A percentile compares a stretch with the other conserved stretches of the same genome.
phyloP scores from a whole-genome alignment of 2,888 invertebrate species.

The Horisme vitalbata region DNA sequence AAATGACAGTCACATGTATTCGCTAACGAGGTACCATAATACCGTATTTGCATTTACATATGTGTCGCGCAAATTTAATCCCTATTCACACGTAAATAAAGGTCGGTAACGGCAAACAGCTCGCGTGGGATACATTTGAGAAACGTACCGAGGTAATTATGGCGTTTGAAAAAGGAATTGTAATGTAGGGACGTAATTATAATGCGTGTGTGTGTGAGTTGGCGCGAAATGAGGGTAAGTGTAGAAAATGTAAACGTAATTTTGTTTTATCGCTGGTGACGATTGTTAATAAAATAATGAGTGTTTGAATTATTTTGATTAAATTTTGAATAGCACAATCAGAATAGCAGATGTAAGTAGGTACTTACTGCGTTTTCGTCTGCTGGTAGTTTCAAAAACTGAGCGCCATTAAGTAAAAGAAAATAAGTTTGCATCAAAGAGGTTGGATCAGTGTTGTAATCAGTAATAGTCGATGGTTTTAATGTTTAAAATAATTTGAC shows the following conservation, averaged over 20 bases:
- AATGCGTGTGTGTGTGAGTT: conserved; percentile 41
- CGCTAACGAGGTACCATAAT: conserved; percentile 68
- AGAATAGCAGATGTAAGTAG: too few relatives aligned
- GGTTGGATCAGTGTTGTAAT: too few relatives aligned
- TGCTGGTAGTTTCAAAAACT: too few relatives aligned
- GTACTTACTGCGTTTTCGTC: too few relatives aligned
- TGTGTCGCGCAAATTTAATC: conserved; percentile 45
- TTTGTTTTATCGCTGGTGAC: conserved; percentile 29
- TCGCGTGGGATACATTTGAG: conserved; percentile 49
- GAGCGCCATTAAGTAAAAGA: too few relatives aligned
- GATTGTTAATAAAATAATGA: conserved; percentile 22
- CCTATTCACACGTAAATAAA: conserved; percentile 41
- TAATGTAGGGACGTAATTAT: conserved; percentile 61
- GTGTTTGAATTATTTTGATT: too few relatives aligned
- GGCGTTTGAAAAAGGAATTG: conserved; percentile 67
- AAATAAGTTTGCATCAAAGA: too few relatives aligned
- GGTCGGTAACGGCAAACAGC: conserved; percentile 24
- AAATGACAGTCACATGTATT: conserved; percentile 72
- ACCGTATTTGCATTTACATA: conserved; percentile 50
- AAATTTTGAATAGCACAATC: too few relatives aligned
- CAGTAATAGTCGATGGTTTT: too few relatives aligned
- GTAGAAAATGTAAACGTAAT: conserved; percentile 37
- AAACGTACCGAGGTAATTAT: conserved; percentile 57
- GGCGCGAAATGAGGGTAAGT: conserved; percentile 43
- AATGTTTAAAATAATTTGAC: too few relatives aligned